Conservation (phyloP, 2,113 vertebrate species). For the Prinia subflava region DNA sequence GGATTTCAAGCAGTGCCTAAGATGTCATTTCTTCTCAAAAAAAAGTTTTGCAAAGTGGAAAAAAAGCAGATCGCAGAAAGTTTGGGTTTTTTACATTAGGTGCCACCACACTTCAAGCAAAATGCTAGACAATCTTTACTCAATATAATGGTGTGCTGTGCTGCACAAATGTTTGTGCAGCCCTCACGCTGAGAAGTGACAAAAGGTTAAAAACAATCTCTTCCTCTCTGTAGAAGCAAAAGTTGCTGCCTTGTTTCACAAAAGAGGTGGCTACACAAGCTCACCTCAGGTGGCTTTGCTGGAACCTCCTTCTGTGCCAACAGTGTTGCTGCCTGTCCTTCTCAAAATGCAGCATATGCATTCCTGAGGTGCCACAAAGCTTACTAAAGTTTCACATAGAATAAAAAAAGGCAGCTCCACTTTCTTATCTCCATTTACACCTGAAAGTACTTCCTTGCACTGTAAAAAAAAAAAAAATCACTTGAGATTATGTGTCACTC, state of each 20-base stretch:
- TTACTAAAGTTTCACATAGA: not conserved
- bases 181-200: not conserved
- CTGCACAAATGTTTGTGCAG: not conserved
- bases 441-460: not conserved
- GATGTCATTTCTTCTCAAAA: not conserved
- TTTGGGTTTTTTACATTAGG: not conserved
- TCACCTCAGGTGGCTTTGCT: not conserved
- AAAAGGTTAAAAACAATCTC: not conserved
- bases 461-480: not conserved
- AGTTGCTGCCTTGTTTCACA: not conserved
- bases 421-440: not conserved
- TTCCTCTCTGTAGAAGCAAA: not conserved
- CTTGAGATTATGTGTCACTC: not conserved
- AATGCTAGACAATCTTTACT: not conserved
- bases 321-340: accelerated
- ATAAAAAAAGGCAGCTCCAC: not conserved
- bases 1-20: not conserved
- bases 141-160: not conserved
- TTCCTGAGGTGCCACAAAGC: not conserved
- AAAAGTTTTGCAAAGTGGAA: not conserved
- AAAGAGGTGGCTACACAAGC: not conserved
- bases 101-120: not conserved
- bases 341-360: not conserved
- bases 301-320: not conserved
- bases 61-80: not conserved